Percentiles rank a stretch among this genome's conserved stretches.
These are phyloP conservation scores for Scolopax rusticola DNA, from an alignment of 2,797 vertebrate species.

Conservation along the genomic window DNA sequence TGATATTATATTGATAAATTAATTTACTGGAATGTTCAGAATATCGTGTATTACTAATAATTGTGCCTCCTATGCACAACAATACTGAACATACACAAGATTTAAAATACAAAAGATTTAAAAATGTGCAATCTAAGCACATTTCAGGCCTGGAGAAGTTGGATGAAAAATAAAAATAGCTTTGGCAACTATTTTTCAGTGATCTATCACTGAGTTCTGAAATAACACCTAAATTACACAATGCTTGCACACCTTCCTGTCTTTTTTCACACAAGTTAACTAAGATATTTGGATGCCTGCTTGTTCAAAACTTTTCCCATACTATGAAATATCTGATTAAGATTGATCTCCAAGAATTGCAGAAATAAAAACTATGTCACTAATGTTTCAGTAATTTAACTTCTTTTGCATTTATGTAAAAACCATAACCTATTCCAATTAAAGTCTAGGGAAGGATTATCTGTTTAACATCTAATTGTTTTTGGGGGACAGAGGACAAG, in stretches of 20 bases:
- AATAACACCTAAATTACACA: neutral
- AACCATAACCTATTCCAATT: neutral
- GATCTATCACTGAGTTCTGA: neutral
- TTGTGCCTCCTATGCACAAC: accelerated
- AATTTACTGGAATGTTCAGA: neutral
- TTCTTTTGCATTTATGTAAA: neutral
- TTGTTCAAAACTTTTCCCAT: neutral
- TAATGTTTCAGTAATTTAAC: neutral
- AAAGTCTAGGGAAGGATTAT: neutral
- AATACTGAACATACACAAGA: neutral
- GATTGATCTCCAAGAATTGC: neutral
- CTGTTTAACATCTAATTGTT: neutral
- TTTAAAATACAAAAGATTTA: neutral
- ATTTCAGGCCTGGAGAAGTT: neutral
- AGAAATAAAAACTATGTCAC: neutral
- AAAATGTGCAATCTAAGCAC: neutral
- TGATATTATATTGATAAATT: neutral
- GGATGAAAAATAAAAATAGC: conserved; percentile 19
- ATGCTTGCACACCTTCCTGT: neutral
- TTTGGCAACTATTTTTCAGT: conserved; percentile 14
- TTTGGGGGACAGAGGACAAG: neutral
- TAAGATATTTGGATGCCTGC: neutral
- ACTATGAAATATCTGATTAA: neutral
- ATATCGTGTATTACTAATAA: neutral
- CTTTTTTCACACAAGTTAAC: neutral